phyloP scores from a whole-genome alignment of 2,888 invertebrate species.

The Lycocerus yunnanus region DNA sequence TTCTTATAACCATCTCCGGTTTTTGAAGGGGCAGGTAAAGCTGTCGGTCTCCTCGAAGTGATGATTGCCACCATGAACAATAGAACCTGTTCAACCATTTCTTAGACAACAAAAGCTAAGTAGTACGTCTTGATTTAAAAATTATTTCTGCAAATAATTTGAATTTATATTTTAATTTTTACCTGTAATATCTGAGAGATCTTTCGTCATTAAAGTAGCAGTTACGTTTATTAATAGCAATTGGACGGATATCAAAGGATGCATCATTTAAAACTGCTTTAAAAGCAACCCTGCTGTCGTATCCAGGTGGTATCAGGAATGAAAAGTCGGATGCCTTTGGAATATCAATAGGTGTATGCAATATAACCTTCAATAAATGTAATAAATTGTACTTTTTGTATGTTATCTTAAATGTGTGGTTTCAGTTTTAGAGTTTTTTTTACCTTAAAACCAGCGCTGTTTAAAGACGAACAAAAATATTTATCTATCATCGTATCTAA shows the following conservation, averaged over 20 bases:
- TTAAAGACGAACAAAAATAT: conserved; percentile 81
- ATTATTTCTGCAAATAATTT: background rate
- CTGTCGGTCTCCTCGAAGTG: too few relatives aligned
- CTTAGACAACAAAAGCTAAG: too few relatives aligned
- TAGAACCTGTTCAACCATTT: too few relatives aligned
- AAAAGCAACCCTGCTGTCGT: conserved; percentile 72
- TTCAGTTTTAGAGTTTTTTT: too few relatives aligned
- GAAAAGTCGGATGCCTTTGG: conserved; percentile 79
- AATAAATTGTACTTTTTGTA: too few relatives aligned
- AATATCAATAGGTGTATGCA: conserved; percentile 81
- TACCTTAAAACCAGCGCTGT: conserved; percentile 53
- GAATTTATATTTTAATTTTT: background rate
- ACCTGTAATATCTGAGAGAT: conserved; percentile 67
- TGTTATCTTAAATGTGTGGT: too few relatives aligned
- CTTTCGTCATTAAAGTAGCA: conserved; percentile 78
- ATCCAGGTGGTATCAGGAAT: conserved; percentile 71
- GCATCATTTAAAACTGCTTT: conserved; percentile 71
- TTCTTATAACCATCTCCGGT: too few relatives aligned
- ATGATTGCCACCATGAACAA: too few relatives aligned
- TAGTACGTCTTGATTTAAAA: too few relatives aligned
- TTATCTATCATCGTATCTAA: conserved; percentile 73
- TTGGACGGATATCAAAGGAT: conserved; percentile 60
- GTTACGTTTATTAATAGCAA: conserved; percentile 67
- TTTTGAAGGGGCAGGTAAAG: too few relatives aligned
- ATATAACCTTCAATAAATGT: conserved; percentile 64